These are phyloP conservation scores for Gryllus longicercus DNA, from an alignment of 2,888 invertebrate species.

Conservation along the genomic window DNA sequence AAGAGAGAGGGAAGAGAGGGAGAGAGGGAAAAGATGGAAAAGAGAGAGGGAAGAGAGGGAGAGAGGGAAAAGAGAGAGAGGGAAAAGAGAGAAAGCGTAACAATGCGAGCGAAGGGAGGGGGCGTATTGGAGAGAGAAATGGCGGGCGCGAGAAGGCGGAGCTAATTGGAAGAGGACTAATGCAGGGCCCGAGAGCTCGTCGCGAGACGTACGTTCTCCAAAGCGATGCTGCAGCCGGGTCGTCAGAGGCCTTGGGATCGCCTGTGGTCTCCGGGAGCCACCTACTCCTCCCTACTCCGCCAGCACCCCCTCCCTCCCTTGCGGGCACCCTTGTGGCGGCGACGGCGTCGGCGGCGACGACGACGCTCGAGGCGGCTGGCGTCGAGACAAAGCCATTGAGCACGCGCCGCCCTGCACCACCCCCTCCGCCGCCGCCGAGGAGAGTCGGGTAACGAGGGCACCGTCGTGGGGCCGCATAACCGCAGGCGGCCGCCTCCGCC, in stretches of 20 bases:
- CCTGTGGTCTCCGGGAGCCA: too few species aligned
- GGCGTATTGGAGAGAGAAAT: neutral
- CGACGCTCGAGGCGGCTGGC: too few species aligned
- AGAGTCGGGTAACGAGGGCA: neutral
- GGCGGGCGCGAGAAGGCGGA: neutral
- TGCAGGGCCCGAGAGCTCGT: neutral
- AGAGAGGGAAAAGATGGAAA: too few species aligned
- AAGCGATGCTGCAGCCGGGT: too few species aligned
- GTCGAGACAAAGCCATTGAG: neutral
- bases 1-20: neutral
- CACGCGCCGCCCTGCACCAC: neutral
- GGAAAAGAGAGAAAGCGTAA: neutral
- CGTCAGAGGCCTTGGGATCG: too few species aligned
- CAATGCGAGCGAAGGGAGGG: neutral
- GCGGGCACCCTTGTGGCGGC: too few species aligned
- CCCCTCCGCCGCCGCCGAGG: too few species aligned
- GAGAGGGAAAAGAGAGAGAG: too few species aligned
- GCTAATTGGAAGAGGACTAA: neutral
- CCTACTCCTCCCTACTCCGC: too few species aligned
- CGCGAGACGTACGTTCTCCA: neutral
- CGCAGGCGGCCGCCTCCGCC: neutral
- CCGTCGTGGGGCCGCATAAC: neutral
- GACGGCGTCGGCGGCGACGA: too few species aligned
- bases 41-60: fast-evolving
- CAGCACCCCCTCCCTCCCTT: too few species aligned